Evolutionary conservation across 2,113 vertebrate species (phyloP).

Genomic region (Pelusios castaneus): DNA sequence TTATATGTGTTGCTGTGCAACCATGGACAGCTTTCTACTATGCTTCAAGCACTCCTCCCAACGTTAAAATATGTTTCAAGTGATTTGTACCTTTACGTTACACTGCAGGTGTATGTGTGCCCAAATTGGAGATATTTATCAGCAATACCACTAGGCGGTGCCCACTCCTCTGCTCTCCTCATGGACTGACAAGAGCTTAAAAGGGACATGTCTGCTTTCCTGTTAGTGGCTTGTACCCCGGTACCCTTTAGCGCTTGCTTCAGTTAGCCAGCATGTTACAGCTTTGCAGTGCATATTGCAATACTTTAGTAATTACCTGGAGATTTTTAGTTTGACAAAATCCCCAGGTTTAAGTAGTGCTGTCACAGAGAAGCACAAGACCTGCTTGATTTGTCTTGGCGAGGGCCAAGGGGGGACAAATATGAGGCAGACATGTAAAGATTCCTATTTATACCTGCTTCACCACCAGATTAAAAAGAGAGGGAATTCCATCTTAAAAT

Average conservation of each 20-base stretch:
- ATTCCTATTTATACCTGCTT: background rate
- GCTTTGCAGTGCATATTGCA: background rate
- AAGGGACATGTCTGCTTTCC: background rate
- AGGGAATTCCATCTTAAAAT: background rate
- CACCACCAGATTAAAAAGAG: background rate
- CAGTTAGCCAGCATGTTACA: background rate
- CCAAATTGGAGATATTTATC: background rate
- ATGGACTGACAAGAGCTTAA: background rate
- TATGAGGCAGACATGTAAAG: background rate
- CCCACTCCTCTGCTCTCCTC: background rate
- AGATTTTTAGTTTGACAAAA: background rate
- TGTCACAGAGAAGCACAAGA: background rate
- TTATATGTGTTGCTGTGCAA: background rate
- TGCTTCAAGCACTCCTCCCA: background rate
- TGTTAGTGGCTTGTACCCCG: background rate
- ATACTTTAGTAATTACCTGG: background rate
- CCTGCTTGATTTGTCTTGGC: background rate
- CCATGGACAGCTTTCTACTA: background rate
- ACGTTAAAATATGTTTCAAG: background rate
- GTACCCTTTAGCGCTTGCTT: background rate
- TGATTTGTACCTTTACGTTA: background rate
- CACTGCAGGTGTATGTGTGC: background rate
- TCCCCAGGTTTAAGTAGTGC: background rate
- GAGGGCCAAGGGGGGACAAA: background rate
- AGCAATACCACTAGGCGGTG: too few relatives aligned